Evolutionary conservation across 2,113 vertebrate genomes (phyloP), one percentile per base, ranked within the genome.

Genomic region (Cavia aperea): DNA sequence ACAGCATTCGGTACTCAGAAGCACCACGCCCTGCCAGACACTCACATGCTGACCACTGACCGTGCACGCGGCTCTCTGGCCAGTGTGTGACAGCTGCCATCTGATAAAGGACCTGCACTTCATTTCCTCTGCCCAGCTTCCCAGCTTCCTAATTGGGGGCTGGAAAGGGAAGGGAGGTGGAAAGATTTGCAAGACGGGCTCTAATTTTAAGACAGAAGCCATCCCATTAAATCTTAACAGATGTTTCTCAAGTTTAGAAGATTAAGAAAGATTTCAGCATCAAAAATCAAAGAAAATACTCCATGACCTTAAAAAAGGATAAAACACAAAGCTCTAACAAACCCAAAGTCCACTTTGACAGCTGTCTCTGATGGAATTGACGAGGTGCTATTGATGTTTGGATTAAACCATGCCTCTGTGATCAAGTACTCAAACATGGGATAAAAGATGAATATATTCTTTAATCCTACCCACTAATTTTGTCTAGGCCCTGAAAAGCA

Each of bases 341-440:
- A 97, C 98, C 96, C 93, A 96, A 98, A 97, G 97, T 98, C 97
- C 97, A 98, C 95, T 98, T 97, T 98, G 97, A 98, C 98, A 98
- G 98, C 98, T 98, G 97, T 97, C 97, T 98, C 98, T 98, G 98
- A 98, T 93, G 97, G 98, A 98, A 98, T 97, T 99, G 98, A 99
- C 98, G 98, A 98, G 97, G 96, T 97, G 95, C 97, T 98, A 99
- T 99, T 98, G 99, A 99, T 98, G 98, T 99, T 98, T 95, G 98
- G 98, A 99, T 99, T 99, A 99, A 97, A 98, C 97, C 98, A 99
- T 97, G 98, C 98, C 97, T 98, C 98, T 97, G 96, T 98, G 98
- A 99, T 99, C 99, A 99, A 99, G 98, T 98, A 97, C 98, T 99
- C 98, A 99, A 99, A 98, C 98, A 98, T 97, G 97, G 98, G 98